Percentiles rank a stretch among this genome's conserved stretches.
These are phyloP conservation scores for Pteruthius melanotis DNA, from an alignment of 2,113 vertebrate genomes.

Conservation along the genomic window DNA sequence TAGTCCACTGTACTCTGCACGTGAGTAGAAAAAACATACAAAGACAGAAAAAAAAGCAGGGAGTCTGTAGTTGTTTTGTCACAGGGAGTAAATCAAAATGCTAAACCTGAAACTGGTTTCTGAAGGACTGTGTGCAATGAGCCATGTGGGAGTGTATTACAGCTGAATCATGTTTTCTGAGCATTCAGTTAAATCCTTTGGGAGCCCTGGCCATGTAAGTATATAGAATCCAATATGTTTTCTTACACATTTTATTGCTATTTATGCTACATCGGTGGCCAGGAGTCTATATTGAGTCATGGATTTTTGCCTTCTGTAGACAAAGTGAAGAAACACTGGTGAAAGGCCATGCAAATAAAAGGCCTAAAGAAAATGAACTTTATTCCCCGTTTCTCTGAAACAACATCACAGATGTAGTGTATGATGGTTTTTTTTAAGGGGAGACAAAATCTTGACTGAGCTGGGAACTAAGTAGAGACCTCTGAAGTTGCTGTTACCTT, in stretches of 20 bases:
- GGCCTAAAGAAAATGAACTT: not conserved
- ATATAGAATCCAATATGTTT: not conserved
- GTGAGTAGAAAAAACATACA: not conserved
- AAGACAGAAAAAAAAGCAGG: not conserved
- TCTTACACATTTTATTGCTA: not conserved
- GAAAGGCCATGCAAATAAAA: not conserved
- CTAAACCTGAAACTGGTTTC: not conserved
- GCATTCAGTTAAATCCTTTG: not conserved
- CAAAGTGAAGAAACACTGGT: not conserved
- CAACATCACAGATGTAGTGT: accelerated
- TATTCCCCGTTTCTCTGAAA: not conserved
- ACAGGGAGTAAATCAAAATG: not conserved
- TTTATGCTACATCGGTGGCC: not conserved
- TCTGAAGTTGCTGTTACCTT: not conserved
- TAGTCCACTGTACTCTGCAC: not conserved
- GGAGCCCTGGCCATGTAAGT: not conserved
- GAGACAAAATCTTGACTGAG: not conserved
- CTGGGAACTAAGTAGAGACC: not conserved
- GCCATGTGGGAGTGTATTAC: not conserved
- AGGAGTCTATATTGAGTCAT: not conserved
- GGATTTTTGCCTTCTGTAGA: not conserved
- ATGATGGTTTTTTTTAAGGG: not conserved
- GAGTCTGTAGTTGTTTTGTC: not conserved
- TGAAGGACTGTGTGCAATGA: not conserved
- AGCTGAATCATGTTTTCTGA: not conserved